phyloP scores from a whole-genome alignment of 35 echinoderm and acorn worm species.

The Strongylocentrotus purpuratus region DNA sequence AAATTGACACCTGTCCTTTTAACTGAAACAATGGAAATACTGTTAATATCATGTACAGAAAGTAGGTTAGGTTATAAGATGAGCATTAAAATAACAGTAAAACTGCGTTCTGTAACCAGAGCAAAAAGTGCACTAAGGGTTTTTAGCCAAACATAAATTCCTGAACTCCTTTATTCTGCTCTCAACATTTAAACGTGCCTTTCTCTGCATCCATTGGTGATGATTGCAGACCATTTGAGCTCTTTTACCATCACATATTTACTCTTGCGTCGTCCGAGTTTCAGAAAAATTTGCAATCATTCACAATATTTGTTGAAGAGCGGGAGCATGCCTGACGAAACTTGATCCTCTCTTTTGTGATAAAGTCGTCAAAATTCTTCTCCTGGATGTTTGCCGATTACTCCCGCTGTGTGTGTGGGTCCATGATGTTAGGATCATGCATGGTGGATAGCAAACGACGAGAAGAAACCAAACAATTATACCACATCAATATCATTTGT shows the following conservation, averaged over 20 bases:
- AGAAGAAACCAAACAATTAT: slow-evolving; percentile 12
- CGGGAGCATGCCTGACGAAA: neutral
- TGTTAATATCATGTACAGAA: too few species aligned
- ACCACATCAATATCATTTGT: slow-evolving; percentile 18
- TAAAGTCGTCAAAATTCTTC: neutral
- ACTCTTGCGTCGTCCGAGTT: neutral
- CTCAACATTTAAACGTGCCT: neutral
- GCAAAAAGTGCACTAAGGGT: neutral
- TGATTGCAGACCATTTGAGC: neutral
- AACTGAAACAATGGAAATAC: too few species aligned
- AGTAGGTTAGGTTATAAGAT: too few species aligned
- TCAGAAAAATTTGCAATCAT: neutral
- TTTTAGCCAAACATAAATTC: neutral
- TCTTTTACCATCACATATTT: slow-evolving; percentile 4
- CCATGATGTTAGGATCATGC: neutral
- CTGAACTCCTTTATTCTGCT: neutral
- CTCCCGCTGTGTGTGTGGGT: neutral
- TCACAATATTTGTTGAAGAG: neutral
- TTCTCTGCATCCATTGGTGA: neutral
- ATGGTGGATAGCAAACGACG: neutral
- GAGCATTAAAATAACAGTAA: neutral
- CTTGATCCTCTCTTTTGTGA: neutral
- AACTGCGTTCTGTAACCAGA: neutral
- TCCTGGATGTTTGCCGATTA: neutral
- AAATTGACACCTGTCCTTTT: too few species aligned